Conservation (phyloP, 2,888 invertebrate species). For the Thumatha senex region DNA sequence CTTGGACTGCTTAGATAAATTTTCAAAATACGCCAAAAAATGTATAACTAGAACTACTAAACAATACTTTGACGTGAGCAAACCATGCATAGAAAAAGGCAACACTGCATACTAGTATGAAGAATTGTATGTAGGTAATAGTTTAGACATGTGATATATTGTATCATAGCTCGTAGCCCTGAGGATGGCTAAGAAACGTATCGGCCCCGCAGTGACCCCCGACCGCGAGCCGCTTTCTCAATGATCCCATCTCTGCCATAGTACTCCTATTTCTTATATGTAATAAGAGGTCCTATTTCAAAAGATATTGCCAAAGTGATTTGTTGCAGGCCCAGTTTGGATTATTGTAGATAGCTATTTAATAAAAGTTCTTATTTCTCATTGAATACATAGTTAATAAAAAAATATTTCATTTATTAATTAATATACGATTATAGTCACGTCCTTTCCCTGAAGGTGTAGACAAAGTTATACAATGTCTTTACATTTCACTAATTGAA, state of each 20-base stretch:
- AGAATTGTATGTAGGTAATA: neutral
- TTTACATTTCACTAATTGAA: too few species aligned
- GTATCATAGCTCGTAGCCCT: conserved; percentile 25
- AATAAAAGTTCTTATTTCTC: neutral
- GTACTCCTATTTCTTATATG: conserved; percentile 52
- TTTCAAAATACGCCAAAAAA: too few species aligned
- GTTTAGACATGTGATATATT: conserved; percentile 2
- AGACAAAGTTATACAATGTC: too few species aligned
- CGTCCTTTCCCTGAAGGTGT: too few species aligned
- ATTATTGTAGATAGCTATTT: neutral
- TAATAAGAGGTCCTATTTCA: conserved; percentile 28
- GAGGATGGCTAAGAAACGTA: conserved; percentile 59
- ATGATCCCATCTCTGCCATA: conserved; percentile 65
- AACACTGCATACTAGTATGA: conserved; percentile 13
- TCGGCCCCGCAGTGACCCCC: conserved; percentile 66
- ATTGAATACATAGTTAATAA: too few species aligned
- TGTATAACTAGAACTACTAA: too few species aligned
- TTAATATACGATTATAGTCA: too few species aligned
- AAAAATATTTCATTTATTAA: too few species aligned
- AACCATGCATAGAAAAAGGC: conserved; percentile 5
- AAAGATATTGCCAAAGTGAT: conserved; percentile 16
- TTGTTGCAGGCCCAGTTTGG: neutral
- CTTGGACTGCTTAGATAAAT: too few species aligned
- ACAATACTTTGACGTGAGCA: neutral
- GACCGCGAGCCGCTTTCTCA: conserved; percentile 75